Conservation (phyloP, 2,888 invertebrate species). For the Dasysyrphus tricinctus region DNA sequence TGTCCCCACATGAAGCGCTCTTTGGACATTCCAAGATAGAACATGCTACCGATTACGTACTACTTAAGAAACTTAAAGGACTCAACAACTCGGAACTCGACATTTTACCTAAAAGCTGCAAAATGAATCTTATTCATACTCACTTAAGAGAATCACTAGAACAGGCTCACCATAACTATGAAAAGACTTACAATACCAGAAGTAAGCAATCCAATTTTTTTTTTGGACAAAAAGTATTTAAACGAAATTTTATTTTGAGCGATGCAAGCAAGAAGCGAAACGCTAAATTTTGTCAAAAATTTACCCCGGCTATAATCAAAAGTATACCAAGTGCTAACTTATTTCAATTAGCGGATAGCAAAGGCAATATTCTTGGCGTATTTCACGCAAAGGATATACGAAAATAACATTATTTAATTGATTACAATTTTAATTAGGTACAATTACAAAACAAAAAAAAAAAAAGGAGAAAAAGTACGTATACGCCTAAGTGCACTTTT, state of each 20-base stretch:
- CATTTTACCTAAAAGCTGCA: not conserved
- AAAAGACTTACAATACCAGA: not conserved
- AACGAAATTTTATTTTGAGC: not conserved
- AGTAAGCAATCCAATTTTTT: not conserved
- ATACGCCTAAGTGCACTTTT: too few relatives aligned
- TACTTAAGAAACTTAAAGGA: not conserved
- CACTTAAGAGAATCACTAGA: slow-evolving; percentile 4
- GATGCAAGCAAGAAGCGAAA: not conserved
- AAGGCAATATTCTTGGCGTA: not conserved
- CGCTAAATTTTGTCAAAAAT: not conserved
- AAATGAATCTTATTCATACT: not conserved
- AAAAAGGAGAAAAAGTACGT: too few relatives aligned
- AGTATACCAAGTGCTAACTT: not conserved
- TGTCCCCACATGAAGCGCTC: slow-evolving; percentile 2
- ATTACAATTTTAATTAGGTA: too few relatives aligned
- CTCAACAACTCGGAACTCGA: not conserved
- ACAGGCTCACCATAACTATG: not conserved
- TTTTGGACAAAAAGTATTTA: not conserved
- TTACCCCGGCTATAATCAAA: not conserved
- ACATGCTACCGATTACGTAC: not conserved
- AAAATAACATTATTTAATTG: too few relatives aligned
- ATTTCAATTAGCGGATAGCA: not conserved
- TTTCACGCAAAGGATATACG: not conserved
- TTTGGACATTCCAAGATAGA: not conserved
- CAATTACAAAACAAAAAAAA: too few relatives aligned